Evolutionary conservation across 2,797 vertebrate species (phyloP).

Genomic region (Bufotes viridis): DNA sequence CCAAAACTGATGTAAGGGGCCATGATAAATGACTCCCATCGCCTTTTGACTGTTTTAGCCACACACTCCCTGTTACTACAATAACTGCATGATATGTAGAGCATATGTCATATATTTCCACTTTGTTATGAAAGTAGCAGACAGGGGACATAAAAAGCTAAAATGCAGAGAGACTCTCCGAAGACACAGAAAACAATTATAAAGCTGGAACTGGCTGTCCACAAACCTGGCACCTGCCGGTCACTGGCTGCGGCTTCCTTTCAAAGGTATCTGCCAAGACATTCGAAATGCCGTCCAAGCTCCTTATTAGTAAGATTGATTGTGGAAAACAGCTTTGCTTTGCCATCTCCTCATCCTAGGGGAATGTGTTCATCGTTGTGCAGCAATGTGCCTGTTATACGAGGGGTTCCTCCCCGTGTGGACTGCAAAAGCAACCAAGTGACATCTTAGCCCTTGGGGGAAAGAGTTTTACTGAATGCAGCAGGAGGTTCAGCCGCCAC

Average conservation of each 20-base stretch:
- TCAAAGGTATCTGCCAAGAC: constrained; percentile 25
- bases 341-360: not conserved
- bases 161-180: not conserved
- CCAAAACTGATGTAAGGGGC: too few species aligned
- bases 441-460: too few species aligned
- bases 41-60: not conserved
- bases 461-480: too few species aligned
- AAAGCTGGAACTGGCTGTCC: not conserved
- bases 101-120: not conserved
- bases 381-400: not conserved
- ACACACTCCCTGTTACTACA: not conserved
- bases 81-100: too few species aligned
- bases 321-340: not conserved
- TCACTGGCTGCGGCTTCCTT: constrained; percentile 1
- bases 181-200: constrained; percentile 6
- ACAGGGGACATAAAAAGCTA: not conserved
- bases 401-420: too few species aligned
- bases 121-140: not conserved
- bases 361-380: not conserved
- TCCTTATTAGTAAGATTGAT: constrained; percentile 37
- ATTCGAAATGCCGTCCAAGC: constrained; percentile 22
- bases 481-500: too few species aligned
- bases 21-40: too few species aligned
- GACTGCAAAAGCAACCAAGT: too few species aligned
- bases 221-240: not conserved